Conservation (phyloP, 2,888 invertebrate species). For the Heliconius sara region DNA sequence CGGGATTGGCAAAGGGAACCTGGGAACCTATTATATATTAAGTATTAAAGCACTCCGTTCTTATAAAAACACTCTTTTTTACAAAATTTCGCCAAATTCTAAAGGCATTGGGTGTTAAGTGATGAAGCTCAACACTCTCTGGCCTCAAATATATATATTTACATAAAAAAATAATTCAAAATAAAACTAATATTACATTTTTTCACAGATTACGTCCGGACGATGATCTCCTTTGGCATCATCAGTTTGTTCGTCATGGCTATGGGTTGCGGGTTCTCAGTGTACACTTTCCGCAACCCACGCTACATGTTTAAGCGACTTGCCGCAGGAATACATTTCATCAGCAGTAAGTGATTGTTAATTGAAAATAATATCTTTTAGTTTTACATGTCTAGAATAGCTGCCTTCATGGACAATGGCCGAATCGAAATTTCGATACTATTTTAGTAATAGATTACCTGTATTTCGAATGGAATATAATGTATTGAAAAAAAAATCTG, state of each 20-base stretch:
- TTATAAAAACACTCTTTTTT: too few relatives aligned
- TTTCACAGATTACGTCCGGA: slow-evolving; percentile 90
- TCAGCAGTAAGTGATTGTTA: slow-evolving; percentile 86
- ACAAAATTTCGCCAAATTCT: too few relatives aligned
- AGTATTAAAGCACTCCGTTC: too few relatives aligned
- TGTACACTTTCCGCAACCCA: slow-evolving; percentile 92
- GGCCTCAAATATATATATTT: not conserved
- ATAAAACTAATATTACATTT: not conserved
- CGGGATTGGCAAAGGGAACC: too few relatives aligned
- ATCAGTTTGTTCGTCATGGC: slow-evolving; percentile 92
- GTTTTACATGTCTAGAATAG: not conserved
- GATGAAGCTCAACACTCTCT: too few relatives aligned
- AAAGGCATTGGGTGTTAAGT: too few relatives aligned
- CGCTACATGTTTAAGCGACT: slow-evolving; percentile 95
- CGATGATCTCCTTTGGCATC: slow-evolving; percentile 92
- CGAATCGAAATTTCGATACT: too few relatives aligned
- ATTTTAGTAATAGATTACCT: too few relatives aligned
- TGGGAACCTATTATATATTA: too few relatives aligned
- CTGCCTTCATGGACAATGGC: not conserved
- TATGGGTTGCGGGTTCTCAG: slow-evolving; percentile 91
- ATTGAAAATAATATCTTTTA: not conserved
- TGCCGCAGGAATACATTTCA: slow-evolving; percentile 92
- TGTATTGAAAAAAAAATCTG: too few relatives aligned
- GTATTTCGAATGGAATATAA: too few relatives aligned
- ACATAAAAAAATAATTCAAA: not conserved